Evolutionary conservation across 35 echinoderm and acorn worm genomes (phyloP).

Genomic region (Heliocidaris erythrogramma): DNA sequence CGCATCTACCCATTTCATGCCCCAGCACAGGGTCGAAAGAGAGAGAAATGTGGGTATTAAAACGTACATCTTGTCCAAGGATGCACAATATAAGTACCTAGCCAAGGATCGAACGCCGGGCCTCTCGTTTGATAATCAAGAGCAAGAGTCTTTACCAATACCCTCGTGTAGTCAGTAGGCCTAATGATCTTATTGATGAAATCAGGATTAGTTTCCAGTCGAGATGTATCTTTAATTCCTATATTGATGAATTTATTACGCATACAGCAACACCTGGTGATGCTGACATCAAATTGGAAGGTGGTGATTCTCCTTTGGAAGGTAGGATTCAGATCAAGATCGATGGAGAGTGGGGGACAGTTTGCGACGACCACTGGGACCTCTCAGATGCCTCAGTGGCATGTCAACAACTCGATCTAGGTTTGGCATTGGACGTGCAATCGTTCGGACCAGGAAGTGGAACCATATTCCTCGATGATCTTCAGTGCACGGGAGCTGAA

Average conservation of each 20-base stretch:
- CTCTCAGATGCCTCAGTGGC: slow-evolving; percentile 56
- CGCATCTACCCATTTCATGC: too few relatives aligned
- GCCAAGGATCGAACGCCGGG: too few relatives aligned
- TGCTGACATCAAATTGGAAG: neutral
- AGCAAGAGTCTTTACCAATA: too few relatives aligned
- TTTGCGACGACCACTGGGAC: slow-evolving; percentile 71
- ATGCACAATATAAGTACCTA: too few relatives aligned
- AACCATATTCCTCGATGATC: neutral
- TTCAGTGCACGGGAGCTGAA: neutral
- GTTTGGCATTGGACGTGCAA: slow-evolving; percentile 47
- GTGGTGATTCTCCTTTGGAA: neutral
- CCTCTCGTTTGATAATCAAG: too few relatives aligned
- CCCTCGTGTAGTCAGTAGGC: too few relatives aligned
- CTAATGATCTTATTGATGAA: too few relatives aligned
- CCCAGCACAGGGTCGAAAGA: too few relatives aligned
- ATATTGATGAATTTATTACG: neutral
- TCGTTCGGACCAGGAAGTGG: slow-evolving; percentile 78
- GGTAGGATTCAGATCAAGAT: slow-evolving; percentile 73
- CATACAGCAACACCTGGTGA: neutral
- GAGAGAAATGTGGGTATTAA: too few relatives aligned
- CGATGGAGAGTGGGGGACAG: slow-evolving; percentile 75
- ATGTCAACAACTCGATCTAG: slow-evolving; percentile 82
- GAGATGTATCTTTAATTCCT: too few relatives aligned
- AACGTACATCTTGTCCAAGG: too few relatives aligned
- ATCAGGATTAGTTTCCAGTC: too few relatives aligned